Conservation (phyloP, 2,888 invertebrate genomes). For the Leptopilina drosophilae region DNA sequence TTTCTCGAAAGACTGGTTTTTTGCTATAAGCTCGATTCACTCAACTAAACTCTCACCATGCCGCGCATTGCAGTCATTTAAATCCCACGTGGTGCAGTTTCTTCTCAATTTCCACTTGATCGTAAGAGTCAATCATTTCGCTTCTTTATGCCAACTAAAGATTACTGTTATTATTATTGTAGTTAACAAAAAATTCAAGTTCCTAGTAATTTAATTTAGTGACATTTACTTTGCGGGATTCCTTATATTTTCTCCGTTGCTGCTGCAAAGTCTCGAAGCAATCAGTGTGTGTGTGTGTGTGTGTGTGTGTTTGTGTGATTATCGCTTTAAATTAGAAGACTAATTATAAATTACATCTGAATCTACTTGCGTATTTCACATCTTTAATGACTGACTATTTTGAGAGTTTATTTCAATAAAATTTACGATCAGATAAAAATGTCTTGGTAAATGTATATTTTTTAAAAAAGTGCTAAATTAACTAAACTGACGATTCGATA, state of each 20-base stretch:
- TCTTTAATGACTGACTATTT: too few species aligned
- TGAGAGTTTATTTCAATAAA: too few species aligned
- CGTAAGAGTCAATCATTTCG: constrained; percentile 34
- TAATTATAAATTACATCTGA: too few species aligned
- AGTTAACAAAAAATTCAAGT: constrained; percentile 6
- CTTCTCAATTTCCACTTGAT: constrained; percentile 47
- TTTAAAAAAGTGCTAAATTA: too few species aligned
- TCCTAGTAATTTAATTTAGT: constrained; percentile 1
- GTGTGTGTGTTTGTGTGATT: too few species aligned
- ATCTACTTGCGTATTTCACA: too few species aligned
- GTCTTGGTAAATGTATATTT: too few species aligned
- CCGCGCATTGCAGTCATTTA: constrained; percentile 45
- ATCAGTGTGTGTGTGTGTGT: too few species aligned
- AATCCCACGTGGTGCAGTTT: constrained; percentile 42
- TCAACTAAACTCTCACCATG: constrained; percentile 20
- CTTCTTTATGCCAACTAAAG: constrained; percentile 9
- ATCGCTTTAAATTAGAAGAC: too few species aligned
- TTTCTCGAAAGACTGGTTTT: constrained; percentile 53
- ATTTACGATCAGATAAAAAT: too few species aligned
- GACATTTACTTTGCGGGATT: constrained; percentile 7
- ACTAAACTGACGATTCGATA: too few species aligned
- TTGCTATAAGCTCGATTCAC: constrained; percentile 35
- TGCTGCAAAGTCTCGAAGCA: too few species aligned
- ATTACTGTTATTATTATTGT: constrained; percentile 11
- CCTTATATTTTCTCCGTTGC: constrained; percentile 10